These are phyloP conservation scores for Desmophyllum pertusum DNA, from an alignment of 92 coral and sea anemone species.

Conservation along the genomic window DNA sequence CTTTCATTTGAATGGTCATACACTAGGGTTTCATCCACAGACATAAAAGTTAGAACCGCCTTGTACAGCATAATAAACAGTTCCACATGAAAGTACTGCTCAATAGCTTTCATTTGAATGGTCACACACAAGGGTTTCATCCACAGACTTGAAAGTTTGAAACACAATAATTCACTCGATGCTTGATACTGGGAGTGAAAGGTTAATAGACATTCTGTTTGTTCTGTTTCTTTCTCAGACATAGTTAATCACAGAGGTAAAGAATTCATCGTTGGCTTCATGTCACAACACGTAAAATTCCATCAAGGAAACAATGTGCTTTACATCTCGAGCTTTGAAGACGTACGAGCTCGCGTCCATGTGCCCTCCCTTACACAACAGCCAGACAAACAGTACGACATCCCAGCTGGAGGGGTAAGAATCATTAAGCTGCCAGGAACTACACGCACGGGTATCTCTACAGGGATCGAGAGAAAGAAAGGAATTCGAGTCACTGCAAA, in stretches of 20 bases:
- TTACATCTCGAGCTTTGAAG: constrained; percentile 66
- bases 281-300: not conserved
- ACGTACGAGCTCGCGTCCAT: constrained; percentile 38
- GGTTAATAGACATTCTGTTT: not conserved
- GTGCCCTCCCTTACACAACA: constrained; percentile 39
- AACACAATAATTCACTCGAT: too few species aligned
- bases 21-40: too few species aligned
- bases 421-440: constrained; percentile 61
- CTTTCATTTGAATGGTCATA: too few species aligned
- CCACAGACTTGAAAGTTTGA: too few species aligned
- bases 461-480: constrained; percentile 43
- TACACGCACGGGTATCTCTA: constrained; percentile 48
- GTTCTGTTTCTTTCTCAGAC: not conserved
- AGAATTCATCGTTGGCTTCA: constrained; percentile 16
- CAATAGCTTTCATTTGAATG: too few species aligned
- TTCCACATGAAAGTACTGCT: too few species aligned
- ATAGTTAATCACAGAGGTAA: constrained; percentile 16
- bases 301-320: not conserved
- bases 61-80: too few species aligned
- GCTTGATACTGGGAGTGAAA: not conserved
- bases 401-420: constrained; percentile 49
- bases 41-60: too few species aligned
- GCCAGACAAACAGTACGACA: not conserved
- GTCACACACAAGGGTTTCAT: too few species aligned
- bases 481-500: constrained; percentile 78